Base-by-base conservation (phyloP, 2,797 vertebrate genomes). In the Ficedula albicollis region DNA sequence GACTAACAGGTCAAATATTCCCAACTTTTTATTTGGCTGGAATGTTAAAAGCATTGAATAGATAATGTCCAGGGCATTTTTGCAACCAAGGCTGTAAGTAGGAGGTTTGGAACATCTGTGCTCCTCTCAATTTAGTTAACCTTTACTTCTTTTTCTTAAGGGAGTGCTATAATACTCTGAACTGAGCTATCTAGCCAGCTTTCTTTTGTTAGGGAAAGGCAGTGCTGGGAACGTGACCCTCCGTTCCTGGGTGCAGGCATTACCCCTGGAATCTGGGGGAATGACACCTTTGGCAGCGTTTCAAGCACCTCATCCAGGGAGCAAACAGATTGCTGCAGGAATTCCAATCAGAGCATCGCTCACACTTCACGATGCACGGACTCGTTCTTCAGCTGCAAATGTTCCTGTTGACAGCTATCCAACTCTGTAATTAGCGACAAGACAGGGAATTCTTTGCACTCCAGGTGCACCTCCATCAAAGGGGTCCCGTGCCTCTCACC, bases 1-100 rank as follows among this genome's bases (percentile, higher is more conserved):
- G 73, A 95, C 91, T 96, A 96, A 93, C 96, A 97, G 91, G 95
- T 96, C 96, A 96, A 41, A 41, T 77, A 87, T 48, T 95, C 84
- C 81, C 62, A 74, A 58, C 39, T 91, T 95, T 93, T 94, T 78
- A 73, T 95, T 83, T 23, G 30, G 58, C 49, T 82, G 79, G 80
- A 95, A 79, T 14, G 41, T 81, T 95, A 77, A 91, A 93, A 95
- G 87, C 84, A 90, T 62, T 46, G 62, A 95, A 15, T 11, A 92
- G 94, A 56, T 77, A 80, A 86, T 41, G 69, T 72, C n/a, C 85
- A 80, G 55, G 68, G 62, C 66, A 44, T 51, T 77, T 88, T 73
- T 73, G 76, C 62, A 77, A 36, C 51, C 76, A 91, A 95, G 95
- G 91, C 51, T 54, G 30, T 55, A 43, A 54, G 60, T 75, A 97